Base-by-base conservation (phyloP, 1,140 invertebrate genomes). In the Limonius californicus region DNA sequence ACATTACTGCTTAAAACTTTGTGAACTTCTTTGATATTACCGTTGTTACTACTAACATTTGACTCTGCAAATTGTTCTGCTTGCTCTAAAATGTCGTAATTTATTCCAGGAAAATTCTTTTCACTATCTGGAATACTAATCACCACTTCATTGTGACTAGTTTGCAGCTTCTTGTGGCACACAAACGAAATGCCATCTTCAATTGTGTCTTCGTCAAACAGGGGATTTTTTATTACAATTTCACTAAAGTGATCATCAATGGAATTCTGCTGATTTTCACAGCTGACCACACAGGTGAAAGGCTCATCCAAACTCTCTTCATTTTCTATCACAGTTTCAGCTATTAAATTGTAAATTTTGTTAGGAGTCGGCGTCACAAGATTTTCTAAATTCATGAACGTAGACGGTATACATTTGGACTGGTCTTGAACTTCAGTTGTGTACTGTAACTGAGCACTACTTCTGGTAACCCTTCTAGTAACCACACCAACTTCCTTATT, bases 121-220 rank as follows among this genome's bases (percentile, higher is more conserved):
- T 54, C 50, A 11, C 2, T 19, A 18, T 54, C 50, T 18, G 50
- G 50, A 54, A 54, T 54, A 23, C 50, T 54, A n/a, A 54, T 54
- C n/a, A 19, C 12, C 8, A 54, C 16, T 54, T 54, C 50, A 18
- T 54, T 16, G n/a, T 18, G 2, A 14, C 4, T 14, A 43, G 12
- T 43, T 43, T 14, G 16, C 6, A 4, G 8, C 20, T 54, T 54
- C n/a, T 18, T 19, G n/a, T 54, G 15, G 8, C 9, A 3, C 20
- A 54, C 16, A 3, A 54, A 18, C 2, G 16, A 18, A 23, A 18
- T 21, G n/a, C 20, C 50, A 19, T 54, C 50, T 18, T 2, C 50
- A 3, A 21, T 19, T 3, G 16, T 54, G 8, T 54, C 50, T 6
- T 54, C 50, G 2, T 54, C 15, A 19, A 54, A 19, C 15, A 16